Base-by-base conservation (phyloP, 2,888 invertebrate genomes). In the Andrena praecox region DNA sequence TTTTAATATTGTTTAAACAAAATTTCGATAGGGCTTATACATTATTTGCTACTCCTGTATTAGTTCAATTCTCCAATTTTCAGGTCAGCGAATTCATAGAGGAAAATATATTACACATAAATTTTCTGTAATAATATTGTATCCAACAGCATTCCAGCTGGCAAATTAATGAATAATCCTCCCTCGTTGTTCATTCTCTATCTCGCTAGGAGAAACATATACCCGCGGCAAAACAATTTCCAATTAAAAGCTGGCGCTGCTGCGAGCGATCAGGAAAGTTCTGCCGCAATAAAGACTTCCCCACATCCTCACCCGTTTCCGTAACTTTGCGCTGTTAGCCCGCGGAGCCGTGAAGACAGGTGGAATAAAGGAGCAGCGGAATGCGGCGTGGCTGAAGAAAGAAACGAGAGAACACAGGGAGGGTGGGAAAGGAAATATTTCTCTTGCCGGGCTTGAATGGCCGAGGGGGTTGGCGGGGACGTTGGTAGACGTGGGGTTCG, bases 371-470 rank as follows among this genome's bases (percentile, higher is more conserved):
- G 59, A 16, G n/a, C 8, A 20, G 31, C 27, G 20, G 31, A 31
- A 20, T 2, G 33, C 27, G 6, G 16, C 20, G 5, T 1, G 5
- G 7, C 2, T 0, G 5, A 16, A 20, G 7, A 27, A 16, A 4
- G 24, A 33, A 24, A n/a, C 48, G 6, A 50, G 6, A 50, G 59
- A 77, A 79, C 56, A 63, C 56, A 59, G 48, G 35, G 63, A 24
- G 33, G 52, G n/a, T n/a, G 67, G 35, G n/a, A 64, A 78, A 24
- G 50, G 63, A 79, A 79, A 79, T 78, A 78, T 79, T 79, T 69
- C 62, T 69, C 78, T 52, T 35, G 24, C 63, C 8, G 50, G 54
- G 27, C 50, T 59, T 6, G 77, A 75, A 12, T 29, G 29, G 66
- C 60, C 60, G 42, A 1, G 2, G n/a, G 7, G 16, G 29, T 12